phyloP scores from a whole-genome alignment of 37 sponge, comb jelly and placozoan species.

The Lycopodina hypogea region DNA sequence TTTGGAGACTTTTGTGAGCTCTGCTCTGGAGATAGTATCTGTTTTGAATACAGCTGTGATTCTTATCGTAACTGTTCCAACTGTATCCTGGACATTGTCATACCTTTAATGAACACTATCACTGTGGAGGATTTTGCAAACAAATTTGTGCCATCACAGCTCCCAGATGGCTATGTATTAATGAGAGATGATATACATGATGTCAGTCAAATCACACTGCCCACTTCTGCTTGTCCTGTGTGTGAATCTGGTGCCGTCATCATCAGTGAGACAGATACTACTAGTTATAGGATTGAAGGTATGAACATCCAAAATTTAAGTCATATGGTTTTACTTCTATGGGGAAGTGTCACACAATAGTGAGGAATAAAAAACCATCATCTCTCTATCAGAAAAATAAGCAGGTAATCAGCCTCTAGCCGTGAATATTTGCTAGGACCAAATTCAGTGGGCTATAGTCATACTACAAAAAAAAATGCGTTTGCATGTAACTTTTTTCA shows the following conservation, averaged over 20 bases:
- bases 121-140: not conserved
- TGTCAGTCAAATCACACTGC: not conserved
- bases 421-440: no score
- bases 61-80: not conserved
- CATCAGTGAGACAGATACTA: constrained; percentile 13
- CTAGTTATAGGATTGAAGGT: constrained; percentile 21
- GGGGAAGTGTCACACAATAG: no score
- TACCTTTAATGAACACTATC: not conserved
- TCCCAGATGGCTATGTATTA: not conserved
- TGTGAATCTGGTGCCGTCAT: constrained; percentile 6
- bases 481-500: no score
- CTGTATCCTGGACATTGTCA: constrained; percentile 12
- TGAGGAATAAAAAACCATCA: no score
- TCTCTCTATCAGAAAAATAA: no score
- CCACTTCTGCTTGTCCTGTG: not conserved
- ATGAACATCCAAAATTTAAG: not conserved
- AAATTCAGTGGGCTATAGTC: no score
- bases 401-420: no score
- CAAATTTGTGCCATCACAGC: not conserved
- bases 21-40: constrained; percentile 13
- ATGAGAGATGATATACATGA: not conserved
- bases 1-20: constrained; percentile 38
- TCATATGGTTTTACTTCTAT: no score
- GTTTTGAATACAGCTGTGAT: constrained; percentile 13
- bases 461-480: no score